These are phyloP conservation scores for Peromyscus aztecus DNA, from an alignment of 2,797 vertebrate genomes.

Conservation along the genomic window DNA sequence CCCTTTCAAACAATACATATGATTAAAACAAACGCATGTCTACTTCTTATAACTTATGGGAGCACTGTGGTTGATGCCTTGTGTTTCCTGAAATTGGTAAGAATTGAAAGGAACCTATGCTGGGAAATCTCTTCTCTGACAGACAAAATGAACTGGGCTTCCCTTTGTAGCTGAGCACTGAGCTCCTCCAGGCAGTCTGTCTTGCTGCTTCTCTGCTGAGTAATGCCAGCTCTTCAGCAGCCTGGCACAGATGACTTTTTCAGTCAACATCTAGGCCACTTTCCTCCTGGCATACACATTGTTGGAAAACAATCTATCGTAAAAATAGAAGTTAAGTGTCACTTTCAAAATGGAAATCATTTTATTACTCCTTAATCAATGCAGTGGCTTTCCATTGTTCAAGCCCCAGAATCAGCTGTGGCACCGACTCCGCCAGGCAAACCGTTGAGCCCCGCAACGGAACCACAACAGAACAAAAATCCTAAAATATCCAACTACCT, in stretches of 20 bases:
- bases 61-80: not conserved
- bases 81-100: not conserved
- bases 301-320: not conserved
- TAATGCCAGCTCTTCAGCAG: not conserved
- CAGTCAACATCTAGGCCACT: not conserved
- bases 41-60: not conserved
- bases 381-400: not conserved
- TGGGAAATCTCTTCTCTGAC: not conserved
- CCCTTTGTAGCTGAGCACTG: too few species aligned
- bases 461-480: not conserved
- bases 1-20: not conserved
- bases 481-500: not conserved
- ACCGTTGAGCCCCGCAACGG: not conserved
- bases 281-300: not conserved
- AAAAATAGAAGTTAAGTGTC: not conserved
- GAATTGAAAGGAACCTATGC: not conserved
- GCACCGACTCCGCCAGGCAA: not conserved
- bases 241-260: not conserved
- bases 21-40: not conserved
- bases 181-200: not conserved
- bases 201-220: not conserved
- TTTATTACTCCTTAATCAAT: slow-evolving; percentile 17
- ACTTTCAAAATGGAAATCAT: not conserved
- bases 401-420: not conserved
- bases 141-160: not conserved